Evolutionary conservation across 2,797 vertebrate genomes (phyloP).

Genomic region (Parauchenoglanis ngamensis): DNA sequence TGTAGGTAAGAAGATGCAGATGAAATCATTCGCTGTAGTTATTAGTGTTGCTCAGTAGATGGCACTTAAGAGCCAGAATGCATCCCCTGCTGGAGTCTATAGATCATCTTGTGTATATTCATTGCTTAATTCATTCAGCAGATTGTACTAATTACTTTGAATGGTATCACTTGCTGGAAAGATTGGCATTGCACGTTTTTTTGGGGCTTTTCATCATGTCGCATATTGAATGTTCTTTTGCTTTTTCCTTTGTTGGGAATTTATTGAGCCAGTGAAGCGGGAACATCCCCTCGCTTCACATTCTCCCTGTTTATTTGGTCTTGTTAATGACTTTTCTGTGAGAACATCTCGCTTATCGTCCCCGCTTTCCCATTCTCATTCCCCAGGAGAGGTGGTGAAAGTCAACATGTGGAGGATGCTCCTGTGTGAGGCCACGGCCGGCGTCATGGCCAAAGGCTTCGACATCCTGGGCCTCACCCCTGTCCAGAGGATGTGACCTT

Average conservation of each 20-base stretch:
- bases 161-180: neutral
- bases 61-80: neutral
- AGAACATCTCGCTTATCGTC: neutral
- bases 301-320: neutral
- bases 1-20: neutral
- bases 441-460: constrained; percentile 91
- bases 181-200: neutral
- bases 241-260: neutral
- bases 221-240: neutral
- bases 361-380: constrained; percentile 30
- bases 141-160: neutral
- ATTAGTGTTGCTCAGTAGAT: neutral
- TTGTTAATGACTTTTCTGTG: neutral
- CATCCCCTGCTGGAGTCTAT: neutral
- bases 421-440: constrained; percentile 90
- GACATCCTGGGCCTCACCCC: constrained; percentile 92
- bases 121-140: neutral
- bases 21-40: constrained; percentile 16
- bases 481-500: constrained; percentile 87
- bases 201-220: neutral
- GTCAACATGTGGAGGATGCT: constrained; percentile 96
- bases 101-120: neutral
- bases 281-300: neutral
- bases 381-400: constrained; percentile 87
- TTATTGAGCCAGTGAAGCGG: neutral